Percentiles rank a stretch among this genome's conserved stretches.
These are phyloP conservation scores for Cylindroiulus punctatus DNA, from an alignment of 2,888 invertebrate genomes.

Conservation along the genomic window DNA sequence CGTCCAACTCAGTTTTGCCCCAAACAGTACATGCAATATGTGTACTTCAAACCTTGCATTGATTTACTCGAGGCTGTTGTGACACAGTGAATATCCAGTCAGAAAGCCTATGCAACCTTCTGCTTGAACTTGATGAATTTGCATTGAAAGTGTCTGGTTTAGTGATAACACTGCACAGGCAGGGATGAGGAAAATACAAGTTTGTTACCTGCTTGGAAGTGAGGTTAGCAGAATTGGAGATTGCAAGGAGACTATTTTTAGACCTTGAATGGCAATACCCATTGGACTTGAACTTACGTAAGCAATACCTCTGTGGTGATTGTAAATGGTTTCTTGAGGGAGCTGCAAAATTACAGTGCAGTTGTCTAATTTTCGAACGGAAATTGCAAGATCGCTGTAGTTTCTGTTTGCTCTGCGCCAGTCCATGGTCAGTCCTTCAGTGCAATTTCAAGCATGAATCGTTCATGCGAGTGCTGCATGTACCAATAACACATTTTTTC, in stretches of 20 bases:
- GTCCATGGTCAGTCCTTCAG: neutral
- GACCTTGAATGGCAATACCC: neutral
- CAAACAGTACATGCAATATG: too few relatives aligned
- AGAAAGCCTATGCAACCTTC: neutral
- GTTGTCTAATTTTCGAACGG: neutral
- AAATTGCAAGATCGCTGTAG: neutral
- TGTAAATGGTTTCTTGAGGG: constrained; percentile 19
- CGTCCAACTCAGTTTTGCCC: too few relatives aligned
- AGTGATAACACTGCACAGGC: neutral
- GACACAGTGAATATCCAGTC: too few relatives aligned
- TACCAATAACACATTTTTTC: neutral
- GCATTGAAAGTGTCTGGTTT: neutral
- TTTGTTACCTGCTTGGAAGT: neutral
- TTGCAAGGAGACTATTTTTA: neutral
- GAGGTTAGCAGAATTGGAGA: neutral
- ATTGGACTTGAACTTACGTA: constrained; percentile 21
- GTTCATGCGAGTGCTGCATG: neutral
- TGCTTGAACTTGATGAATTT: neutral
- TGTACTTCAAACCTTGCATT: too few relatives aligned
- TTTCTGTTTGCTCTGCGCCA: neutral
- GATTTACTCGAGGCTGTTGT: too few relatives aligned
- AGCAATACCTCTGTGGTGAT: constrained; percentile 18
- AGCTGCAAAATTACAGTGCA: neutral
- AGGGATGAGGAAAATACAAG: neutral
- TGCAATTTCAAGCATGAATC: neutral